Base-by-base conservation (phyloP, 2,797 vertebrate species). In the Poecilia velifera region DNA sequence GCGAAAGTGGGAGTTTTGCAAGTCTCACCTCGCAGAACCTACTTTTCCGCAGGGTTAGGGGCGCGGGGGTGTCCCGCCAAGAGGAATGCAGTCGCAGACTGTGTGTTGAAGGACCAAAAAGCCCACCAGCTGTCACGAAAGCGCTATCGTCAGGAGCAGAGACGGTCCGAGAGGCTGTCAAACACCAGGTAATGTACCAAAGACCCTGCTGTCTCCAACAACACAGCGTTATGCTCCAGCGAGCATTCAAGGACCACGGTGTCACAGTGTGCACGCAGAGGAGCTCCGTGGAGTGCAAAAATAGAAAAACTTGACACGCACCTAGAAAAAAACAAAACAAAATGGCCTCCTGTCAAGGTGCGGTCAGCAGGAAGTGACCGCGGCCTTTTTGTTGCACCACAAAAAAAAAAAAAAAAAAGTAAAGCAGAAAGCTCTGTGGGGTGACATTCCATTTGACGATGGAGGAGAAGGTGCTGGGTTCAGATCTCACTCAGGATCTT, bases 341-440 rank as follows among this genome's bases (percentile, higher is more conserved):
- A 90, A 93, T 89, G 89, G 88, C 90, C 84, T 90, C 84, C 87
- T 90, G 90, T 92, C 90, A 91, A 80, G 76, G 62, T 12, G 4
- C 18, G 90, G 90, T 90, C 88, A 89, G 85, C 36, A 59, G 79
- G 49, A 78, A 41, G 81, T 51, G 62, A 45, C 78, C 31, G 57
- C 66, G 74, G 66, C 49, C 14, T 57, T 70, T 64, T 39, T n/a
- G 76, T 73, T 46, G 9, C 45, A 20, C 41, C 55, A 73, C 73
- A 43, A 76, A 59, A 70, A 36, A 3, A 36, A 36, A 36, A 36
- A 36, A 36, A 36, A 36, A 36, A 39, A 39, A 39, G 22, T 55
- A 9, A 25, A 5, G 13, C 28, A 59, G 55, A 18, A 68, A 83
- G 47, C 46, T 74, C 70, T 9, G 45, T 6, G 34, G 72, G 71